Conservation (phyloP, 2,888 invertebrate genomes). For the Agrochola lychnidis region DNA sequence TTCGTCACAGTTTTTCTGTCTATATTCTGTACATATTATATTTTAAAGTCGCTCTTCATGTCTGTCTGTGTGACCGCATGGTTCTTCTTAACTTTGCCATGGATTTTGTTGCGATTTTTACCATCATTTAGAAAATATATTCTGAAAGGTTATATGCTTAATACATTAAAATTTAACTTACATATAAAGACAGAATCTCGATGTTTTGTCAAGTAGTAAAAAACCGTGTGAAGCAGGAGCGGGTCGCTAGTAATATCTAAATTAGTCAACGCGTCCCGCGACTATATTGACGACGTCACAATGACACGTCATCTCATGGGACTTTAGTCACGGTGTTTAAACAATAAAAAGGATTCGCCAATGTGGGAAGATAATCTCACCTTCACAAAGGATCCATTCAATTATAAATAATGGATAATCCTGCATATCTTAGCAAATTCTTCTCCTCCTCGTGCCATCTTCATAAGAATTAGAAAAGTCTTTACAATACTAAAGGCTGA, state of each 20-base stretch:
- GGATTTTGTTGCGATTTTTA: background rate
- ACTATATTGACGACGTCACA: background rate
- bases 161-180: background rate
- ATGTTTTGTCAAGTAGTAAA: background rate
- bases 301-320: background rate
- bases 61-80: background rate
- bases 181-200: background rate
- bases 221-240: background rate
- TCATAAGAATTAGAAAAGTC: too few relatives aligned
- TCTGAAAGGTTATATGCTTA: background rate
- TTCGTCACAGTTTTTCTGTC: background rate
- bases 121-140: background rate
- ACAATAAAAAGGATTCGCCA: background rate
- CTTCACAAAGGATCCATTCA: slow-evolving; percentile 8
- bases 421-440: background rate
- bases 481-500: background rate
- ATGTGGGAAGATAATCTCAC: slow-evolving; percentile 5
- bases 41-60: background rate
- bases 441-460: background rate
- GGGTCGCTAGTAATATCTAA: background rate
- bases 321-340: background rate
- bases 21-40: too few relatives aligned
- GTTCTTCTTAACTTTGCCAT: background rate
- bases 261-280: background rate
- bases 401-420: slow-evolving; percentile 17